Evolutionary conservation across 1,140 invertebrate species (phyloP).

Genomic region (Sitobion miscanthi): DNA sequence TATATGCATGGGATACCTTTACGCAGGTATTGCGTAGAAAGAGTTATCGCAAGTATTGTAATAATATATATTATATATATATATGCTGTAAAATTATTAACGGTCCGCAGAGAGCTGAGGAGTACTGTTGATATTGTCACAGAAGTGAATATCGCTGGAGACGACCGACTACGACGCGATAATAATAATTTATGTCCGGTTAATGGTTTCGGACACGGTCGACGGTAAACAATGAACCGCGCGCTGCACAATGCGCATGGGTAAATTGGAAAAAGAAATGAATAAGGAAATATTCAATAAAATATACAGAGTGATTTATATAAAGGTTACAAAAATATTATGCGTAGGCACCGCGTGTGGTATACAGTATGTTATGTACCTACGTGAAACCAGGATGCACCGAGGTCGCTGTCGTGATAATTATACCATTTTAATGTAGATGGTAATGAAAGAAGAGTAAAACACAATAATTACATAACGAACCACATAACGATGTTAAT

Average conservation of each 20-base stretch:
- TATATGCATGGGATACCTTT: not conserved
- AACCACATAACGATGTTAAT: not conserved
- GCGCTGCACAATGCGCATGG: no score
- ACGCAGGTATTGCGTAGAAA: not conserved
- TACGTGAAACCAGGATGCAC: not conserved
- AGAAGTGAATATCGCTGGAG: not conserved
- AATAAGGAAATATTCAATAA: not conserved
- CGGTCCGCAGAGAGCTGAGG: not conserved
- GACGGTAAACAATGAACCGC: not conserved
- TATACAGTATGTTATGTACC: not conserved
- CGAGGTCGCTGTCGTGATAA: not conserved
- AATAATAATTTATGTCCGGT: constrained; percentile 10
- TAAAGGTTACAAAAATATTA: not conserved
- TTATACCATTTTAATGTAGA: not conserved
- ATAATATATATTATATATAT: not conserved
- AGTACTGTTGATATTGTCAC: not conserved
- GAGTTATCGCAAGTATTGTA: constrained; percentile 1
- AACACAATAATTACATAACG: not conserved
- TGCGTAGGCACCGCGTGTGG: no score
- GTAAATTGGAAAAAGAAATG: not conserved
- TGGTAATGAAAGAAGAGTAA: not conserved
- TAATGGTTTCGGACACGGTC: not conserved
- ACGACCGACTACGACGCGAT: not conserved
- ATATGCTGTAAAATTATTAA: not conserved
- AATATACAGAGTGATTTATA: not conserved